These are phyloP conservation scores for Sylvilagus floridanus DNA, from an alignment of 2,797 vertebrate species.

Conservation along the genomic window DNA sequence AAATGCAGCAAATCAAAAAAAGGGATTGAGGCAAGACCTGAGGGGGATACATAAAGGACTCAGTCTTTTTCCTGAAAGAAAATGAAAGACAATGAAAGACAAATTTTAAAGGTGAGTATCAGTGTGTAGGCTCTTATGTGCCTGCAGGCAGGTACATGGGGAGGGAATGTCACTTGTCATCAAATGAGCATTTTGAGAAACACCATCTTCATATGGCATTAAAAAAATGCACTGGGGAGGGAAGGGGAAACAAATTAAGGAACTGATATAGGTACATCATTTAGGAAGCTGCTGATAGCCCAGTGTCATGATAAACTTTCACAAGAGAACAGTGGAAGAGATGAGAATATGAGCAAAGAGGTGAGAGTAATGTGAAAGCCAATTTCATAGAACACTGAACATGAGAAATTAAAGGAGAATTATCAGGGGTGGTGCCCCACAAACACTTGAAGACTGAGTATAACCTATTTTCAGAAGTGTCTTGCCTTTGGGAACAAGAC, in stretches of 20 bases:
- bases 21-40: neutral
- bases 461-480: neutral
- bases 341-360: neutral
- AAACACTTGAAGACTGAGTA: neutral
- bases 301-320: neutral
- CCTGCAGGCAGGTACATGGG: neutral
- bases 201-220: neutral
- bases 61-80: neutral
- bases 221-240: neutral
- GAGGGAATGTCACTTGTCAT: neutral
- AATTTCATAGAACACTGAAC: neutral
- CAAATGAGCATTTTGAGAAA: constrained; percentile 25
- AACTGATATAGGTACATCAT: neutral
- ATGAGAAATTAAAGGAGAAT: neutral
- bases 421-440: neutral
- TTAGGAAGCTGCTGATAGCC: neutral
- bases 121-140: neutral
- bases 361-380: neutral
- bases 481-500: neutral
- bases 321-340: neutral
- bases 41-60: neutral
- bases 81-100: neutral
- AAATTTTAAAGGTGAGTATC: neutral
- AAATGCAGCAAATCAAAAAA: constrained; percentile 13
- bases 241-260: neutral